Percentiles rank a stretch among this genome's conserved stretches.
Conservation (phyloP, 1,140 invertebrate species). For the Stenopsyche tienmushanensis region DNA sequence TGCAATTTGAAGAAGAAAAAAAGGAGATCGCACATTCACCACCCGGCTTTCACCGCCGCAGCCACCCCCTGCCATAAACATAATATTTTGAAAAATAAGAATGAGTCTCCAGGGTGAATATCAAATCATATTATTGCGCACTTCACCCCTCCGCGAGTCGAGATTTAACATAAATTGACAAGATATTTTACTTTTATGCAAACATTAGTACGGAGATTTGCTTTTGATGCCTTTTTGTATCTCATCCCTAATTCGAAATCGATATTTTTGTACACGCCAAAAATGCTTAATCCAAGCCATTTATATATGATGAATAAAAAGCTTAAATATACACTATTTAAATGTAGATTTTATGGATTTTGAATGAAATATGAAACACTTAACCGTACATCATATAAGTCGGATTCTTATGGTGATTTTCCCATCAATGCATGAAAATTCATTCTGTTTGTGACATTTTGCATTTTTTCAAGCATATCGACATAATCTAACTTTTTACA, state of each 20-base stretch:
- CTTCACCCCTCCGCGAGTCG: neutral
- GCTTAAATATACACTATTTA: neutral
- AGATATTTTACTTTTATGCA: constrained; percentile 10
- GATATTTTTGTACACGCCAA: too few species aligned
- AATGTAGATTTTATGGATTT: neutral
- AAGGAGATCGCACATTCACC: constrained; percentile 5
- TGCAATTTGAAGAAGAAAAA: constrained; percentile 32
- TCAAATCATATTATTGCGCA: constrained; percentile 30
- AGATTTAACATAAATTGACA: constrained; percentile 27
- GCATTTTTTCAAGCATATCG: neutral
- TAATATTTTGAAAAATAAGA: constrained; percentile 43
- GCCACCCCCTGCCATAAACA: constrained; percentile 1
- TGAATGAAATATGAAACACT: neutral
- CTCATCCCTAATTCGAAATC: too few species aligned
- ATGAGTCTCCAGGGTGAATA: constrained; percentile 32
- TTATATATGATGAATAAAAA: neutral
- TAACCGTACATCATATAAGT: neutral
- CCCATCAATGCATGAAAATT: too few species aligned
- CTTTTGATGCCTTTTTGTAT: too few species aligned
- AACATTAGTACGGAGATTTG: too few species aligned
- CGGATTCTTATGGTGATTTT: neutral
- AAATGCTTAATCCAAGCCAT: too few species aligned
- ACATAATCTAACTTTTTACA: too few species aligned
- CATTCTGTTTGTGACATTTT: neutral
- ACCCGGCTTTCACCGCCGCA: neutral